Base-by-base conservation (phyloP, 2,113 vertebrate species). In the Forbesichthys agassizii region DNA sequence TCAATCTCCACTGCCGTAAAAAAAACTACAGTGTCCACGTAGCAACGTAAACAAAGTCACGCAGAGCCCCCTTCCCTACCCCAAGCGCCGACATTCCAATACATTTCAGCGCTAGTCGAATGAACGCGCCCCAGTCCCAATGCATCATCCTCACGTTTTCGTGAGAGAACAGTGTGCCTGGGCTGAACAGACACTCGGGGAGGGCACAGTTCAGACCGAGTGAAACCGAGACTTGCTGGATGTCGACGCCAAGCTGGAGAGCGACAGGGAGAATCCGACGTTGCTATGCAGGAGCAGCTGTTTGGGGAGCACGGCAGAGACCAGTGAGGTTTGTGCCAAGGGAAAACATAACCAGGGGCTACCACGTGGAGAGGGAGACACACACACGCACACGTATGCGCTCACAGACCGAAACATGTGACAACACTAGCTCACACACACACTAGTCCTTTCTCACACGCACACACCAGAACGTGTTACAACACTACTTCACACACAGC, bases 301-400 rank as follows among this genome's bases (percentile, higher is more conserved):
- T 69, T 72, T 72, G 52, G 59, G 73, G 55, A 3, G 36, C 79
- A 69, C 47, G 48, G 67, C 64, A 27, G 27, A 27, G 27, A 27
- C 27, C 61, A 61, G 65, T 73, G 56, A 13, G 9, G 49, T 61
- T 74, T 62, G 78, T 81, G 74, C 55, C 48, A 81, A 74, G 3
- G 66, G 73, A 76, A 78, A 82, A 82, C 66, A 80, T 64, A 58
- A 77, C 84, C 72, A 73, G 71, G 68, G 85, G 84, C 84, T 68
- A 83, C 60, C 86, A 73, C 79, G 72, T 82, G 54, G 8, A 16
- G 5, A 14, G n/a, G 53, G 12, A 54, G 1, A 54, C 11, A n/a
- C 14, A 77, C 70, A 47, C 14, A 72, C 71, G 46, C 55, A 9
- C 68, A 71, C 76, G 69, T 75, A 3, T 61, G 16, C 6, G 10